Evolutionary conservation across 2,888 invertebrate species (phyloP).

Genomic region (Micoletzkya japonica): DNA sequence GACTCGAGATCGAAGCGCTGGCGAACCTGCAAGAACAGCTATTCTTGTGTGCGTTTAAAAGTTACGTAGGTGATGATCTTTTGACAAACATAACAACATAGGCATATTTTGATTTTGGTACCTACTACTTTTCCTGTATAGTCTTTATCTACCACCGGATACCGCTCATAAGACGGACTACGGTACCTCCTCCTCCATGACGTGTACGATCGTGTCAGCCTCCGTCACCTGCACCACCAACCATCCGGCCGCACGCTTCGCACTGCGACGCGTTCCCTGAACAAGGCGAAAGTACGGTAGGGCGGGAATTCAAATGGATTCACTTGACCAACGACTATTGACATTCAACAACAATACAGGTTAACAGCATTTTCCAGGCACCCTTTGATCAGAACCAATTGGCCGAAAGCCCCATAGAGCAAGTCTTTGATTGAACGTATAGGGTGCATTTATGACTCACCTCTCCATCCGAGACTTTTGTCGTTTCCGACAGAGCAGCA

Average conservation of each 20-base stretch:
- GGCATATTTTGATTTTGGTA: no score
- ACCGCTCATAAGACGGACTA: not conserved
- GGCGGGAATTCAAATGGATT: no score
- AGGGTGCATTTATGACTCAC: slow-evolving; percentile 5
- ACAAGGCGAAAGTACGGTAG: no score
- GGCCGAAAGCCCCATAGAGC: no score
- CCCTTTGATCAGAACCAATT: no score
- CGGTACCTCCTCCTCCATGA: slow-evolving; percentile 25
- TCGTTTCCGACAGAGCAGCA: slow-evolving; percentile 19
- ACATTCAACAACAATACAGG: no score
- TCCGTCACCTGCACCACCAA: slow-evolving; percentile 16
- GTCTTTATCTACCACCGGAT: not conserved
- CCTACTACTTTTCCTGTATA: no score
- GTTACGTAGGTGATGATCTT: not conserved
- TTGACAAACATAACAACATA: not conserved
- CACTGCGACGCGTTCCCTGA: slow-evolving; percentile 16
- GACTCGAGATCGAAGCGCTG: slow-evolving; percentile 26
- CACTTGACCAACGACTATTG: no score
- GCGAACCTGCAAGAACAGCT: slow-evolving; percentile 1
- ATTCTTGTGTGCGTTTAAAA: no score
- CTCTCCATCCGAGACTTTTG: slow-evolving; percentile 17
- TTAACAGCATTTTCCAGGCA: no score
- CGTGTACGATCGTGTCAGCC: slow-evolving; percentile 16
- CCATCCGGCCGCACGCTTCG: slow-evolving; percentile 27
- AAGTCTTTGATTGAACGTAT: not conserved